A percentile compares a stretch with the other conserved stretches of the same genome.
These are phyloP conservation scores for Protobothrops flavoviridis DNA, from an alignment of 2,113 vertebrate genomes.

Conservation along the genomic window DNA sequence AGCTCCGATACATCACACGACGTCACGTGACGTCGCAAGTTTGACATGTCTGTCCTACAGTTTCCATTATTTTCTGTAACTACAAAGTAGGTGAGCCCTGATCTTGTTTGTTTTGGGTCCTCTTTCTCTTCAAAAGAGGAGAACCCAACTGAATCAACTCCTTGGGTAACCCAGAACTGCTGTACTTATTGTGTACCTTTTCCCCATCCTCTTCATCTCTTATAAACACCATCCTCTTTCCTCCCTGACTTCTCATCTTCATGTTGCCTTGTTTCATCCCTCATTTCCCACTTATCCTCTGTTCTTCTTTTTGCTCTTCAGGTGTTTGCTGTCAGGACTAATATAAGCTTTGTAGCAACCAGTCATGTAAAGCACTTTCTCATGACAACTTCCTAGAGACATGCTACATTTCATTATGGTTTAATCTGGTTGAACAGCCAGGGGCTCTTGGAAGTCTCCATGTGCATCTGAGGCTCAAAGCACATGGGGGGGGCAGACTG, in stretches of 20 bases:
- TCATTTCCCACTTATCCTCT: background rate
- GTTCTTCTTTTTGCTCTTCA: background rate
- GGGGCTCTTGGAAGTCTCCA: background rate
- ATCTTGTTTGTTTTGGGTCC: background rate
- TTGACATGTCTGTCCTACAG: background rate
- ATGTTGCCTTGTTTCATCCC: background rate
- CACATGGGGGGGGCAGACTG: background rate
- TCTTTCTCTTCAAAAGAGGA: background rate
- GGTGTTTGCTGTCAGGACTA: background rate
- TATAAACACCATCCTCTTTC: background rate
- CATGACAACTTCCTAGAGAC: background rate
- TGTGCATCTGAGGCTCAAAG: background rate
- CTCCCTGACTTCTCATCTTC: background rate
- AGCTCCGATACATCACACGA: no score
- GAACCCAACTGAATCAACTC: background rate
- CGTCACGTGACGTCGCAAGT: no score
- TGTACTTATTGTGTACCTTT: background rate
- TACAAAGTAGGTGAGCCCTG: background rate
- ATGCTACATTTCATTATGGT: rapidly evolving
- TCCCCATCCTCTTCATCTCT: background rate
- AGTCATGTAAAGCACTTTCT: background rate
- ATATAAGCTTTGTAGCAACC: background rate
- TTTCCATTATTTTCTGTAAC: background rate
- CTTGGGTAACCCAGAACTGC: background rate
- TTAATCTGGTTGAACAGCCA: constrained; percentile 5